Percentiles rank a stretch among this genome's conserved stretches.
phyloP scores from a whole-genome alignment of 2,797 vertebrate species.

The Sebastes diaconus region DNA sequence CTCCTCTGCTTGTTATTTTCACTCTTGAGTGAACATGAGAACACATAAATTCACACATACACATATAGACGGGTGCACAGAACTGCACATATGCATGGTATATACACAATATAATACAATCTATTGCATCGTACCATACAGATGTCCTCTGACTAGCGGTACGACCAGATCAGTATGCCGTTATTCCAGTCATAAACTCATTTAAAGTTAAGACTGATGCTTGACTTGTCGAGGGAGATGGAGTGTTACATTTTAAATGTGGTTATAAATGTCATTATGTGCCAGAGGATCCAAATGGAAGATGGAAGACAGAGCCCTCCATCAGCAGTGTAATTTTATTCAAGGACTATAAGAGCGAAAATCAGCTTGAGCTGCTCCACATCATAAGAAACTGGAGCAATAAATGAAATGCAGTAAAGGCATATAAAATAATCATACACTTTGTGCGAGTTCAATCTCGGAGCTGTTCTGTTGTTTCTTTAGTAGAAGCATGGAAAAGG shows the following conservation, averaged over 20 bases:
- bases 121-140: neutral
- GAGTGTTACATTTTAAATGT: constrained; percentile 57
- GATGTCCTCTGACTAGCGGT: constrained; percentile 17
- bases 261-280: constrained; percentile 61
- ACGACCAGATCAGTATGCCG: neutral
- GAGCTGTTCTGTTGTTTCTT: neutral
- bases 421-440: neutral
- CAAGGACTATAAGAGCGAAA: constrained; percentile 17
- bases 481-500: neutral
- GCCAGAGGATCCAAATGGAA: constrained; percentile 54
- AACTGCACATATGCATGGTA: neutral
- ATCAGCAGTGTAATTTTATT: constrained; percentile 43
- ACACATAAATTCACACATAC: neutral
- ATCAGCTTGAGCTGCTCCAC: constrained; percentile 15
- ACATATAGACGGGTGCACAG: neutral
- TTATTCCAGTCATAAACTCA: constrained; percentile 37
- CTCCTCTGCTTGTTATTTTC: constrained; percentile 74
- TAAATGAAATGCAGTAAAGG: constrained; percentile 15
- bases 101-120: neutral
- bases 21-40: constrained; percentile 58
- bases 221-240: constrained; percentile 42
- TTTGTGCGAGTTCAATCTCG: neutral
- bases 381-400: constrained; percentile 9
- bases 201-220: constrained; percentile 52
- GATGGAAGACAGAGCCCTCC: constrained; percentile 42